Percentiles rank a stretch among this genome's conserved stretches.
These are phyloP conservation scores for Xanthia togata DNA, from an alignment of 2,888 invertebrate species.

Conservation along the genomic window DNA sequence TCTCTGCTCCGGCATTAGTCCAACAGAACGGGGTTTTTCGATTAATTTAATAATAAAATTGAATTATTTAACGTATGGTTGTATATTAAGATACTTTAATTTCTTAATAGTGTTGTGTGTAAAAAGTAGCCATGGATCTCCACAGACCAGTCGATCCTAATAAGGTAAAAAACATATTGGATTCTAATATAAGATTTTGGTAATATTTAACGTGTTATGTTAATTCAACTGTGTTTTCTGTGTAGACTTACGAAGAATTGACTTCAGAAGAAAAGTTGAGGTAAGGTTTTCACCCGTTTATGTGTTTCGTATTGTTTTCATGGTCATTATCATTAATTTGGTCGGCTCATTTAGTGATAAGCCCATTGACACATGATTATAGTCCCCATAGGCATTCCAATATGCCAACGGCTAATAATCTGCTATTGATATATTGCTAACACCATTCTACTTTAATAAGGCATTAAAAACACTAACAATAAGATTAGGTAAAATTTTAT, in stretches of 20 bases:
- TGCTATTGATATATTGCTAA: not conserved
- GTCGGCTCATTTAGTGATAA: conserved; percentile 48
- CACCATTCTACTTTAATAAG: not conserved
- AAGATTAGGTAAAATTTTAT: not conserved
- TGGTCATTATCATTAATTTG: conserved; percentile 20
- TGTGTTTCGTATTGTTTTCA: conserved; percentile 1
- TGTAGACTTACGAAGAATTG: conserved; percentile 93
- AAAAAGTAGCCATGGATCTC: conserved; percentile 82
- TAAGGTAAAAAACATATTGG: conserved; percentile 78
- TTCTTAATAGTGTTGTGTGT: conserved; percentile 43
- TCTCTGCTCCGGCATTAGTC: conserved; percentile 40
- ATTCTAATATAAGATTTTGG: conserved; percentile 41
- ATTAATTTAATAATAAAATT: conserved; percentile 54
- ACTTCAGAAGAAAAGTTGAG: conserved; percentile 94
- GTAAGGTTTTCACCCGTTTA: conserved; percentile 79
- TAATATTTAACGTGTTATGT: conserved; percentile 47
- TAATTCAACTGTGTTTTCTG: conserved; percentile 68
- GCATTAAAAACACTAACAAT: not conserved
- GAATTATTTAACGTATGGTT: conserved; percentile 58
- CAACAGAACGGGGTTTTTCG: conserved; percentile 44
- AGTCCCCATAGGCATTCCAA: not conserved
- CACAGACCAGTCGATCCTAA: conserved; percentile 87
- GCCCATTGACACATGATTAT: conserved; percentile 42
- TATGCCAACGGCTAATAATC: not conserved
- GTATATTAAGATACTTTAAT: conserved; percentile 30